Conservation (phyloP, 2,797 vertebrate species). For the Leucoraja ocellata region DNA sequence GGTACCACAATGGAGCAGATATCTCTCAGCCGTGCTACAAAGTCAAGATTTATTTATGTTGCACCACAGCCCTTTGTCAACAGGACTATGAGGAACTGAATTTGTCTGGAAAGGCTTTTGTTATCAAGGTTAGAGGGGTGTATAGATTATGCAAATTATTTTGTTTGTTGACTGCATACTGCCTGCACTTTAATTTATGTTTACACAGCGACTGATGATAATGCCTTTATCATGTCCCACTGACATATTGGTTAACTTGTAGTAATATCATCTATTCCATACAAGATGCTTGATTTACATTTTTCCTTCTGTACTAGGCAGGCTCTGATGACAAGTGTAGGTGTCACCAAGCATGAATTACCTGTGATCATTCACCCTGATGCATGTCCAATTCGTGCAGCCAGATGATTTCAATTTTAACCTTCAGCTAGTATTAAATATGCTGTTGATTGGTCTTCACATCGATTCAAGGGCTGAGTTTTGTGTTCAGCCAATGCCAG, state of each 20-base stretch:
- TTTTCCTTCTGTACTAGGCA: no score
- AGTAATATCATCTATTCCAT: background rate
- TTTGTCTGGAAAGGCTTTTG: no score
- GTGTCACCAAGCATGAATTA: no score
- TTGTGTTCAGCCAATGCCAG: no score
- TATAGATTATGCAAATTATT: background rate
- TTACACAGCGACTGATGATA: background rate
- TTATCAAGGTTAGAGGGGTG: background rate
- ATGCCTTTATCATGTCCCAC: background rate
- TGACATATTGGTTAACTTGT: background rate
- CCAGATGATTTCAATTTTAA: no score
- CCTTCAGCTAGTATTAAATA: no score
- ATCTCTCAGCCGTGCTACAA: background rate
- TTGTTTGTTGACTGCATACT: background rate
- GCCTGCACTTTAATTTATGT: background rate
- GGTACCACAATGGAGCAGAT: background rate
- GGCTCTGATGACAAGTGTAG: no score
- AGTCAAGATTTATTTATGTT: background rate
- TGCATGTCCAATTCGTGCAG: no score
- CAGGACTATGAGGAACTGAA: background rate
- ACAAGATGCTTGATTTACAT: background rate
- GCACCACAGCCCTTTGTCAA: background rate
- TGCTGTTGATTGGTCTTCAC: no score
- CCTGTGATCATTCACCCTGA: no score
- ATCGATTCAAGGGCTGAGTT: no score